Evolutionary conservation across 2,113 vertebrate species (phyloP), one percentile per base, ranked within the genome.

Genomic region (Labeo catla): DNA sequence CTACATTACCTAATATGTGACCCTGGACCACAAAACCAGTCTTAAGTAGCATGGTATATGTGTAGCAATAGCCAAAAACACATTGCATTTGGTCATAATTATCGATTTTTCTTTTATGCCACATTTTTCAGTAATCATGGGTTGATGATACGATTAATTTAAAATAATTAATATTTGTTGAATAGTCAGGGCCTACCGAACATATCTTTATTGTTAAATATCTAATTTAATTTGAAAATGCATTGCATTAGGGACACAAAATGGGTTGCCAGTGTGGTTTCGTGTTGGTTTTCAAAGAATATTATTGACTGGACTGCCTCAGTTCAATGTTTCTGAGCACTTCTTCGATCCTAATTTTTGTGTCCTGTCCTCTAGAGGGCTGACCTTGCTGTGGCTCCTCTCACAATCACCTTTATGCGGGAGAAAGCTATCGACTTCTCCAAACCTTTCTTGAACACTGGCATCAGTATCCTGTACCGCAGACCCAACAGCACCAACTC

Each of bases 351-450:
- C 47, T 11, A 59, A 50, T 13, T 12, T 76, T 65, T 84, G 39
- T 21, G 13, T 50, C 21, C 11, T 50, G 65, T 57, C 39, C 19
- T 85, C 34, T 93, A 99, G 98, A 99, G 97, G 93, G 98, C 98
- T 36, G 98, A 99, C 76, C 93, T 99, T 93, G 97, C 98, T 0
- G 97, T 99, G 45, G 98, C 98, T 70, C 98, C 98, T 1, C 96
- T 99, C 87, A 99, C 98, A 91, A 99, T 99, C 92, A 99, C 98
- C 57, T 99, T 98, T 0, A 93, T 97, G 11, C 96, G 98, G 2
- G 98, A 99, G 91, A 99, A 98, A 90, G 97, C 97, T 1, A 96
- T 99, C 0, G 98, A 99, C 92, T 99, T 99, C 95, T 97, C 98
- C 90, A 99, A 99, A 91, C 98, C 98, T 80, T 99, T 98, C 91